Conservation (phyloP, 1,140 invertebrate species). For the Physella acuta region DNA sequence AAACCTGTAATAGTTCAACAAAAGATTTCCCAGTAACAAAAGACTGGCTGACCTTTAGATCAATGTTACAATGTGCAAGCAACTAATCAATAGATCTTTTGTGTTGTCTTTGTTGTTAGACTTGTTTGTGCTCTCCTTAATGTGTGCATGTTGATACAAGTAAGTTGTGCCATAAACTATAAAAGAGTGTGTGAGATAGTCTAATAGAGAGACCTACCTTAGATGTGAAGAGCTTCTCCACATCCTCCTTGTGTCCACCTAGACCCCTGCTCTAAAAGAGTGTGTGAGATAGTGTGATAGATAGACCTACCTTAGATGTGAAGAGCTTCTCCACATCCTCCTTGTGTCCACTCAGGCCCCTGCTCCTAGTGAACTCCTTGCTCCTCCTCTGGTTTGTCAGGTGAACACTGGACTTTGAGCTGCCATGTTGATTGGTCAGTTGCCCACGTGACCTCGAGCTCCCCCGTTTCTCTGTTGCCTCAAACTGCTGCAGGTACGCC, state of each 20-base stretch:
- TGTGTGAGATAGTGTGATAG: not conserved
- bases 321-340: slow-evolving; percentile 27
- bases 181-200: not conserved
- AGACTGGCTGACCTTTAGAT: too few relatives aligned
- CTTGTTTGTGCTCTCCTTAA: too few relatives aligned
- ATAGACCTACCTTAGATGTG: slow-evolving; percentile 17
- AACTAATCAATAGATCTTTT: too few relatives aligned
- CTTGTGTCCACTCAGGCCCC: too few relatives aligned
- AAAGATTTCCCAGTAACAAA: too few relatives aligned
- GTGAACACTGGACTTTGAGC: not conserved
- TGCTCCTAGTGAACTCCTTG: not conserved
- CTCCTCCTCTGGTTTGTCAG: not conserved
- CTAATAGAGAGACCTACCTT: slow-evolving; percentile 6
- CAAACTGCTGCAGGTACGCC: slow-evolving; percentile 44
- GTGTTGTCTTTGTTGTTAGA: too few relatives aligned
- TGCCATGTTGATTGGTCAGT: too few relatives aligned
- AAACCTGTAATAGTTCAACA: too few relatives aligned
- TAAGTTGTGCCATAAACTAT: not conserved
- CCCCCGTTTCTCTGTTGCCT: slow-evolving; percentile 25
- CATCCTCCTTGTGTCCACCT: slow-evolving; percentile 33
- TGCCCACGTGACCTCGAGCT: too few relatives aligned
- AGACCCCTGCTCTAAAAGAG: not conserved
- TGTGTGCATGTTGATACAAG: too few relatives aligned
- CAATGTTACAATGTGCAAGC: too few relatives aligned
- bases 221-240: slow-evolving; percentile 18